Evolutionary conservation across 2,888 invertebrate species (phyloP).

Genomic region (Antheraea yamamai): DNA sequence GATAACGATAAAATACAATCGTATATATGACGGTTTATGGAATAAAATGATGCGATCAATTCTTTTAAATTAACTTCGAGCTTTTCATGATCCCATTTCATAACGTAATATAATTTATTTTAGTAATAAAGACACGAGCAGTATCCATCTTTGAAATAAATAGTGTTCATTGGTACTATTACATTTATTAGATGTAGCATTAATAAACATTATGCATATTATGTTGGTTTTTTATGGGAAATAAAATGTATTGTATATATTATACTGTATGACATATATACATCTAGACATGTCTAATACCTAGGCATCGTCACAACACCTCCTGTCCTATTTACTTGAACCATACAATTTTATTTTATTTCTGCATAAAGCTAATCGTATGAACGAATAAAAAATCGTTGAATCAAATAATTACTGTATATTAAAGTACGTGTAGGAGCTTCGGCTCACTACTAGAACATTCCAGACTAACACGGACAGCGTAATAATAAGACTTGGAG

Average conservation of each 20-base stretch:
- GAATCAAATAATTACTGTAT: too few species aligned
- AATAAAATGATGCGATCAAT: not conserved
- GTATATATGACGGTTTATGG: not conserved
- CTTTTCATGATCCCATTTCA: not conserved
- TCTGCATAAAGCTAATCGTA: too few species aligned
- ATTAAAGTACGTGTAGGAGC: too few species aligned
- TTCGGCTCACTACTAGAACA: too few species aligned
- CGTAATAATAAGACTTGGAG: too few species aligned
- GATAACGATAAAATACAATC: not conserved
- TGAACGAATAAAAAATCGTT: too few species aligned
- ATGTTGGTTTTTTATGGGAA: not conserved
- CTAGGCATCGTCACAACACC: too few species aligned
- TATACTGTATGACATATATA: too few species aligned
- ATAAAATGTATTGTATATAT: not conserved
- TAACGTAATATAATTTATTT: not conserved
- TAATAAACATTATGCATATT: not conserved
- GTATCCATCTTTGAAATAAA: not conserved
- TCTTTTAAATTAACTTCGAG: not conserved
- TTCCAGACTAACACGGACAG: too few species aligned
- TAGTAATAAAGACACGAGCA: not conserved
- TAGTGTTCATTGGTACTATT: not conserved
- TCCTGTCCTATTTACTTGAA: too few species aligned
- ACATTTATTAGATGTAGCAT: not conserved
- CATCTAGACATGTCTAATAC: too few species aligned
- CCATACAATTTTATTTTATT: too few species aligned